Evolutionary conservation across 2,888 invertebrate genomes (phyloP).

Genomic region (Bursaphelenchus okinawaensis): DNA sequence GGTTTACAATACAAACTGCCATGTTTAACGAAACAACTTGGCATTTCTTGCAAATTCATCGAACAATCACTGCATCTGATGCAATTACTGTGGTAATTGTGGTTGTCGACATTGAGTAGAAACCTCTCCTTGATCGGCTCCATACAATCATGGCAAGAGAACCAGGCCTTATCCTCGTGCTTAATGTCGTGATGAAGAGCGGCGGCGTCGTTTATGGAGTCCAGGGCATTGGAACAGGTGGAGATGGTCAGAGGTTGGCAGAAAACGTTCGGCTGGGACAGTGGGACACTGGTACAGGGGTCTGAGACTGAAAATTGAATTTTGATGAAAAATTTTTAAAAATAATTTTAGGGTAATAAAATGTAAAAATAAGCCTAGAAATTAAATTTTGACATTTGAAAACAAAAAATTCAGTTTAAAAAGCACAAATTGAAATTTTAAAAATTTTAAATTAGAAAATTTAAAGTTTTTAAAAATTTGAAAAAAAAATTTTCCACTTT

Average conservation of each 20-base stretch:
- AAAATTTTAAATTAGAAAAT: no score
- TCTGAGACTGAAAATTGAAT: not conserved
- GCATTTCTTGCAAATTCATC: conserved; percentile 19
- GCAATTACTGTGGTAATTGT: conserved; percentile 30
- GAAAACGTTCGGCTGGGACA: not conserved
- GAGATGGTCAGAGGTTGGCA: not conserved
- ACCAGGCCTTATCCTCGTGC: not conserved
- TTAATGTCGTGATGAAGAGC: not conserved
- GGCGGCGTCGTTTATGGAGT: not conserved
- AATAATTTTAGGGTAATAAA: no score
- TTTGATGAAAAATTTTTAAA: no score
- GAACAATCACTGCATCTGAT: conserved; percentile 28
- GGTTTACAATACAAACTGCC: conserved; percentile 39
- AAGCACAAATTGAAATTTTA: no score
- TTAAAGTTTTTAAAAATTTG: no score
- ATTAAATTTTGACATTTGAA: no score
- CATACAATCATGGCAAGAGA: conserved; percentile 11
- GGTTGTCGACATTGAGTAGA: conserved; percentile 23
- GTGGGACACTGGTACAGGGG: not conserved
- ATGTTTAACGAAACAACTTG: conserved; percentile 39
- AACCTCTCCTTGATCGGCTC: conserved; percentile 16
- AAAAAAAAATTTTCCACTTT: no score
- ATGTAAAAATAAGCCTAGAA: no score
- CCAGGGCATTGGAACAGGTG: not conserved
- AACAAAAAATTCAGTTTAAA: no score